A percentile compares a stretch with the other conserved stretches of the same genome.
phyloP scores from a whole-genome alignment of 1,140 invertebrate genomes.

The Rhopalosiphum padi region DNA sequence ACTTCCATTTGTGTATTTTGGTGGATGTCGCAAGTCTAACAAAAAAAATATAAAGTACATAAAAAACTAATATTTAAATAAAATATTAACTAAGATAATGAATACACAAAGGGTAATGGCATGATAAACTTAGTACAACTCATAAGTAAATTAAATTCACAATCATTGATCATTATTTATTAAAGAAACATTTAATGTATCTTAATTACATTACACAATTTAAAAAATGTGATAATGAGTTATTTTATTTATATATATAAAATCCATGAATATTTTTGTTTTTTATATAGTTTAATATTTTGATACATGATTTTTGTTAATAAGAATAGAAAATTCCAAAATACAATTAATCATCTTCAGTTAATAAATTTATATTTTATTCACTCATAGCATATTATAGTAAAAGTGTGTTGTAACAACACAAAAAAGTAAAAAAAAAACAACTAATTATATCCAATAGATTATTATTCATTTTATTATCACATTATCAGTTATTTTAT shows the following conservation, averaged over 20 bases:
- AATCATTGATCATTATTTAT: not conserved
- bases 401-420: not conserved
- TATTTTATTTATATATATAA: not conserved
- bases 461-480: not conserved
- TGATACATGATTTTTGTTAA: too few species aligned
- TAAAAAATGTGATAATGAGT: not conserved
- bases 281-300: too few species aligned
- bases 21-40: constrained; percentile 40
- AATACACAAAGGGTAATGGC: constrained; percentile 4
- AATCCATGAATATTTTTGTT: not conserved
- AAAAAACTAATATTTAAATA: constrained; percentile 14
- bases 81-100: not conserved
- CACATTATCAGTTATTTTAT: not conserved
- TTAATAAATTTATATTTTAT: not conserved
- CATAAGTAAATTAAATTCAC: not conserved
- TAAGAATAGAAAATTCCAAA: too few species aligned
- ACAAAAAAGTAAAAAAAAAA: not conserved
- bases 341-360: not conserved
- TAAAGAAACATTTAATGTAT: not conserved
- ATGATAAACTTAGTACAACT: not conserved
- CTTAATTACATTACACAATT: not conserved
- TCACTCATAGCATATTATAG: not conserved
- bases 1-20: constrained; percentile 53
- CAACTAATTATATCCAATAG: too few species aligned
- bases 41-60: not conserved